These are phyloP conservation scores for Drosophila meridiana DNA, from an alignment of 2,888 invertebrate genomes.

Conservation along the genomic window DNA sequence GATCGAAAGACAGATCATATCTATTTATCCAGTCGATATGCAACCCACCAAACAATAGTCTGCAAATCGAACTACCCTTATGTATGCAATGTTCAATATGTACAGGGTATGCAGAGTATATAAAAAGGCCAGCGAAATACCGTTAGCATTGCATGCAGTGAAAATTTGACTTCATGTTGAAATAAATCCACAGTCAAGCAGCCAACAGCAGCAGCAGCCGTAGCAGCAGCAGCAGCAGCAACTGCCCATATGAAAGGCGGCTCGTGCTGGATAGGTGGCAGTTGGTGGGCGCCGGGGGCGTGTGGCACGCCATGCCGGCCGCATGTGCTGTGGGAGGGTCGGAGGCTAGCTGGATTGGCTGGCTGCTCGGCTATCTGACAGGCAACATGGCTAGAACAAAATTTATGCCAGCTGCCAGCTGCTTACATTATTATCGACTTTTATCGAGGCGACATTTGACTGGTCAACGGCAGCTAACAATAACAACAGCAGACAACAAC, in stretches of 20 bases:
- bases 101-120: constrained; percentile 12
- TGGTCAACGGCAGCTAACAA: constrained; percentile 49
- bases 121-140: constrained; percentile 21
- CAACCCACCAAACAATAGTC: neutral
- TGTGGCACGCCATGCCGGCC: neutral
- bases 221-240: constrained; percentile 4
- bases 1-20: no score
- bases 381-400: constrained; percentile 66
- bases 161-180: constrained; percentile 55
- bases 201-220: constrained; percentile 4
- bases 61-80: neutral
- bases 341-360: constrained; percentile 14
- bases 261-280: constrained; percentile 51
- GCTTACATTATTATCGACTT: constrained; percentile 71
- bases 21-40: no score
- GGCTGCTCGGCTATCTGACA: constrained; percentile 44
- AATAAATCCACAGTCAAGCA: constrained; percentile 39
- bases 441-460: constrained; percentile 76
- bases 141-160: constrained; percentile 57
- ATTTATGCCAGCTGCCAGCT: constrained; percentile 74
- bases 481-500: constrained; percentile 3
- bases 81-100: neutral
- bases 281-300: neutral
- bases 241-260: constrained; percentile 53
- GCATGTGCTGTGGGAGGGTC: constrained; percentile 12